A percentile compares a stretch with the other conserved stretches of the same genome.
Evolutionary conservation across 2,888 invertebrate genomes (phyloP).

Genomic region (Chesias legatella): DNA sequence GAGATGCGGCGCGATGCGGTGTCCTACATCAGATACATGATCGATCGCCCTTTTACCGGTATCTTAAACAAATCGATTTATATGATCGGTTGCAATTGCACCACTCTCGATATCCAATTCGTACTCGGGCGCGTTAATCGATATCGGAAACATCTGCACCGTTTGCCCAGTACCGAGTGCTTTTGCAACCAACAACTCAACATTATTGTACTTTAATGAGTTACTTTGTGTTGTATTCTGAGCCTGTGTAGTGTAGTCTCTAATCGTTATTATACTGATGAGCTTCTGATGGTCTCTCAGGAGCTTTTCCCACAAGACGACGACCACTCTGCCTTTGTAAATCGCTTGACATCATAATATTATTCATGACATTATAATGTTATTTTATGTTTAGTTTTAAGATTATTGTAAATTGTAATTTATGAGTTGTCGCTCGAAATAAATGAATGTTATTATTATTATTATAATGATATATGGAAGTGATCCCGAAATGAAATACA

Average conservation of each 20-base stretch:
- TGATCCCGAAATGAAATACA: slow-evolving; percentile 27
- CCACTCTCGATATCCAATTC: slow-evolving; percentile 38
- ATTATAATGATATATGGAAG: slow-evolving; percentile 23
- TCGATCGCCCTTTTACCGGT: slow-evolving; percentile 53
- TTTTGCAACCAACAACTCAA: slow-evolving; percentile 30
- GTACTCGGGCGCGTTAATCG: slow-evolving; percentile 43
- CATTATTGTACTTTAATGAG: slow-evolving; percentile 1
- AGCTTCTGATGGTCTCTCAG: slow-evolving; percentile 44
- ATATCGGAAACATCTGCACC: slow-evolving; percentile 34
- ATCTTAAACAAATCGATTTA: slow-evolving; percentile 58
- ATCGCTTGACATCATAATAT: slow-evolving; percentile 17
- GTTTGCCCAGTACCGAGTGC: slow-evolving; percentile 39
- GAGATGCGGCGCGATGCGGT: slow-evolving; percentile 43
- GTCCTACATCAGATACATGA: slow-evolving; percentile 51
- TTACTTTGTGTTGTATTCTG: slow-evolving; percentile 2
- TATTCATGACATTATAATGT: too few relatives aligned
- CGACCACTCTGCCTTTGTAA: slow-evolving; percentile 17
- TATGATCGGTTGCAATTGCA: slow-evolving; percentile 50
- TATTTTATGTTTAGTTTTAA: too few relatives aligned
- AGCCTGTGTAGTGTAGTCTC: not conserved
- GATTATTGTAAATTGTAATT: too few relatives aligned
- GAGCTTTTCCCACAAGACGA: slow-evolving; percentile 47
- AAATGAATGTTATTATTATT: too few relatives aligned
- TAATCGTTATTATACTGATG: slow-evolving; percentile 37
- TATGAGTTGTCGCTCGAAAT: too few relatives aligned